Evolutionary conservation across 2,888 invertebrate species (phyloP).

Genomic region (Andrena marginata): DNA sequence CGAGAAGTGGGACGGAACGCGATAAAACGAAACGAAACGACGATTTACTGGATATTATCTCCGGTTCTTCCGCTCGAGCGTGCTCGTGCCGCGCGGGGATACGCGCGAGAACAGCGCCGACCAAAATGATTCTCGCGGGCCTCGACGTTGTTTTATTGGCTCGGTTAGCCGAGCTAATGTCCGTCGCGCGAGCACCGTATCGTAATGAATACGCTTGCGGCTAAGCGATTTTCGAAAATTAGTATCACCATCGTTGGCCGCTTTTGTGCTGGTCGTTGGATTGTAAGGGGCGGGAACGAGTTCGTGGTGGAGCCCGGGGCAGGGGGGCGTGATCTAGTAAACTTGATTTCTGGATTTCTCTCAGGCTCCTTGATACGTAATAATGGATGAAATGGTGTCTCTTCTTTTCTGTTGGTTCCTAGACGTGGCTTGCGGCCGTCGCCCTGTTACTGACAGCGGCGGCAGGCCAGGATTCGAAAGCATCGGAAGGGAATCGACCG

Average conservation of each 20-base stretch:
- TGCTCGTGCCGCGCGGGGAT: conserved; percentile 50
- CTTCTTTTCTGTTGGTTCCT: background rate
- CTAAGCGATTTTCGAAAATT: conserved; percentile 47
- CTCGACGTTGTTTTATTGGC: conserved; percentile 42
- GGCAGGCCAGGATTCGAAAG: conserved; percentile 73
- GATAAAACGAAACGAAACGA: conserved; percentile 64
- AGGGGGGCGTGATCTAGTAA: too few species aligned
- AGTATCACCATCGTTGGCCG: background rate
- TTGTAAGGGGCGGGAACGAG: background rate
- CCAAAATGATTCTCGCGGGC: conserved; percentile 30
- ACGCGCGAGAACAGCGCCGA: conserved; percentile 5
- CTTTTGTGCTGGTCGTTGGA: conserved; percentile 12
- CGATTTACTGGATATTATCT: conserved; percentile 79
- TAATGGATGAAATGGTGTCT: background rate
- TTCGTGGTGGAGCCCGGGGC: too few species aligned
- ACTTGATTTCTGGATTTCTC: too few species aligned
- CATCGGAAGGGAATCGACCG: conserved; percentile 63
- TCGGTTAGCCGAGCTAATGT: conserved; percentile 44
- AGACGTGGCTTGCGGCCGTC: conserved; percentile 77
- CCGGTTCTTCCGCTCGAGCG: conserved; percentile 75
- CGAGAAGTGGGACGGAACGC: conserved; percentile 51
- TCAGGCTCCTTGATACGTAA: background rate
- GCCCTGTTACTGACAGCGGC: conserved; percentile 71
- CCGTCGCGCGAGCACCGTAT: conserved; percentile 20
- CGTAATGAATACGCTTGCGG: conserved; percentile 47